Base-by-base conservation (phyloP, 2,888 invertebrate species). In the Argyresthia goedartella region DNA sequence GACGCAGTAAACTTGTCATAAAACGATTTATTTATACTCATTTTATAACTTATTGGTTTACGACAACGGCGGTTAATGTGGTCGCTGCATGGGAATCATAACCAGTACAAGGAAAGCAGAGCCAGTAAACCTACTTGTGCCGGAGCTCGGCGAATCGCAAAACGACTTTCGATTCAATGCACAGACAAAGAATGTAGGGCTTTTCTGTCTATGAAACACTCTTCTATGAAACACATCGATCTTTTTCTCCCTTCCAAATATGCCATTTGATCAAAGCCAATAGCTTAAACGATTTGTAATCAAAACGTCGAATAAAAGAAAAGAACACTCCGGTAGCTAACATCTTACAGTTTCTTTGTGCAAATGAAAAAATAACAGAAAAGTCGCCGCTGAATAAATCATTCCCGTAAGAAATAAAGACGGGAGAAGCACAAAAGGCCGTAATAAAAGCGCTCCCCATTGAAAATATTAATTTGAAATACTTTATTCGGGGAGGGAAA, bases 11-110 rank as follows among this genome's bases (percentile, higher is more conserved):
- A 76, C 69, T 66, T 61, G 65, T 64, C 65, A 69, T 76, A 74
- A 75, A 74, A 67, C 73, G 71, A 74, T 75, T 71, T 75, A 76
- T 76, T 74, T 76, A 73, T 74, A 73, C 73, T 72, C 72, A 64
- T 75, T 76, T 76, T 74, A 76, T 72, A 75, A 73, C 71, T 71
- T 76, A 74, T 73, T 70, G 73, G 69, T 76, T 76, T 75, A 76
- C 71, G 74, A 71, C 69, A 63, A 61, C 68, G 69, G 62, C 68
- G 69, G 73, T 75, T 73, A 75, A 73, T 72, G 70, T 67, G 69
- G 66, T 65, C 63, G 64, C 63, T 64, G 67, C 69, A 67, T 63
- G 65, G 65, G 65, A 66, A 64, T 71, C 63, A 69, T 65, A 68
- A 61, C 61, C 60, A 62, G 58, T 25, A 25, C 25, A 25, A 4